Evolutionary conservation across 2,113 vertebrate genomes (phyloP), one percentile per base, ranked within the genome.

Genomic region (Pyrgilauda ruficollis): DNA sequence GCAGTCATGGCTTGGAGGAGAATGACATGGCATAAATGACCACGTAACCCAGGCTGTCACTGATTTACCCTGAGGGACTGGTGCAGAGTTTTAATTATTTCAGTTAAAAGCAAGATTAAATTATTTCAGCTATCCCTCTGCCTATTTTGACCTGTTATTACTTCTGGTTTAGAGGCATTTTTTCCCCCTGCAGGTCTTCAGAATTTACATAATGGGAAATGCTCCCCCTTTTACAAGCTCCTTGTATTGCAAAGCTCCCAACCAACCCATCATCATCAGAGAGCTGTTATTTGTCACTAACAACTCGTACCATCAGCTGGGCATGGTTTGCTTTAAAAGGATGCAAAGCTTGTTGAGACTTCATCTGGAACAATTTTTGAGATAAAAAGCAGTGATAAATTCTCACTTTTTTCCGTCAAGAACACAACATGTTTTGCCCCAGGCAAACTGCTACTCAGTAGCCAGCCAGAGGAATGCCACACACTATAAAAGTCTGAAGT

Each of bases 401-500:
- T 79, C 70, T 85, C 75, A 18, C 62, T 41, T 92, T 79, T 62
- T 89, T 84, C 72, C 55, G 26, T 33, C 0, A 1, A 52, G 55
- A 86, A 18, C 16, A 56, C 47, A 87, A 6, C 35, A 35, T 0
- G 0, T 56, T 76, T 47, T 83, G 86, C 89, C 70, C 0, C 0
- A 77, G 64, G 73, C 89, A 91, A 89, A 26, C 68, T 43, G 53
- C 50, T 93, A 8, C 77, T 77, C 75, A 20, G 87, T 84, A 91
- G 68, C 62, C 84, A 89, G 80, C 46, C 76, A 89, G 59, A 67
- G 35, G 72, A 96, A 84, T 30, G n/a, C 73, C 43, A 84, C 61
- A 91, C 61, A 55, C 69, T 28, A 22, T 81, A 67, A 77, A 93
- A 53, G 9, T 44, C 76, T 19, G 10, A 61, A 56, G 59, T 81